Evolutionary conservation across 1,140 invertebrate species (phyloP).

Genomic region (Goniozus legneri): DNA sequence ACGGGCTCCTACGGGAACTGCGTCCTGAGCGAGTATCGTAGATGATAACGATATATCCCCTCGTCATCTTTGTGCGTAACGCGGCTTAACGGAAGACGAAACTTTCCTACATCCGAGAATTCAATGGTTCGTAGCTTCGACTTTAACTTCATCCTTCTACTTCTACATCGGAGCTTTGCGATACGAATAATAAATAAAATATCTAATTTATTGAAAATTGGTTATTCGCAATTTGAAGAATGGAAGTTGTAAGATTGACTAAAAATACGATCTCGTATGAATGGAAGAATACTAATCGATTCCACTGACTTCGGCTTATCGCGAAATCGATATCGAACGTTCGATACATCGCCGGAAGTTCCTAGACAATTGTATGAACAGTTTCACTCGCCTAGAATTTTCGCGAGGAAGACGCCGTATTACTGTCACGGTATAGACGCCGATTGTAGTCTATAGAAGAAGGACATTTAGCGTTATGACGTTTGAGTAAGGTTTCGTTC

Average conservation of each 20-base stretch:
- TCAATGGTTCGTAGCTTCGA: too few species aligned
- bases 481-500: constrained; percentile 44
- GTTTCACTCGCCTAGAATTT: constrained; percentile 9
- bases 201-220: too few species aligned
- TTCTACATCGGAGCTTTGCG: too few species aligned
- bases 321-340: too few species aligned
- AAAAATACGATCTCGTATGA: too few species aligned
- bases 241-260: too few species aligned
- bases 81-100: constrained; percentile 10
- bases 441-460: constrained; percentile 8
- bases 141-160: too few species aligned
- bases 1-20: constrained; percentile 12
- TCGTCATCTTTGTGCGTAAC: constrained; percentile 13
- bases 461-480: constrained; percentile 28
- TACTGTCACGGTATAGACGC: constrained; percentile 7
- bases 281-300: too few species aligned
- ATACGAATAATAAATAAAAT: too few species aligned
- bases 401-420: constrained; percentile 9
- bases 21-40: constrained; percentile 10
- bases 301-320: too few species aligned
- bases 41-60: constrained; percentile 19
- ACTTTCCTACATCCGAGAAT: too few species aligned
- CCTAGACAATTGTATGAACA: neutral
- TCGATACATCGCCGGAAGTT: neutral
- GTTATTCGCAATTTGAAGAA: too few species aligned